Conservation (phyloP, 1,140 invertebrate species). For the Nixonia krombeini region DNA sequence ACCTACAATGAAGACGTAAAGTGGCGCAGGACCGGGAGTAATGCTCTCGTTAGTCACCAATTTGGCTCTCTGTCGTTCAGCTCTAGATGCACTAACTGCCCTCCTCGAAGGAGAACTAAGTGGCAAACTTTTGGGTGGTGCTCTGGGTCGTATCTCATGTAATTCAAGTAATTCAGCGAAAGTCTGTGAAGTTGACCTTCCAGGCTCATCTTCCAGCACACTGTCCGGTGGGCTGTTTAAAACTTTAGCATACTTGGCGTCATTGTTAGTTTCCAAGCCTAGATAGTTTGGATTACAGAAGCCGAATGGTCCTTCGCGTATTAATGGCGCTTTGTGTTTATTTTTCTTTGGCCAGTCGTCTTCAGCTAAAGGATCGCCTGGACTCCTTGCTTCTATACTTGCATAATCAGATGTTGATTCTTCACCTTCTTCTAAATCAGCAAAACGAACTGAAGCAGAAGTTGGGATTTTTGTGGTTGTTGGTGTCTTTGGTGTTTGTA, state of each 20-base stretch:
- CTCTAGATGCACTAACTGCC: constrained; percentile 68
- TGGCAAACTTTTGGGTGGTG: constrained; percentile 66
- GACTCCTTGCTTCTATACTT: constrained; percentile 78
- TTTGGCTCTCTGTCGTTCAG: constrained; percentile 67
- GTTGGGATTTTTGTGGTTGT: constrained; percentile 75
- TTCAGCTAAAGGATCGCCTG: constrained; percentile 69
- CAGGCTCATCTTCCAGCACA: constrained; percentile 70
- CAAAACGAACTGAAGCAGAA: constrained; percentile 78
- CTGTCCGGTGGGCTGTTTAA: constrained; percentile 73
- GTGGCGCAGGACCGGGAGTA: constrained; percentile 69
- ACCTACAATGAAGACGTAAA: constrained; percentile 77
- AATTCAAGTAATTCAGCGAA: constrained; percentile 67
- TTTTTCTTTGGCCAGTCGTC: constrained; percentile 70
- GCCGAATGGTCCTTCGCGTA: constrained; percentile 73
- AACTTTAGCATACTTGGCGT: constrained; percentile 68
- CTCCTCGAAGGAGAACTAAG: constrained; percentile 66
- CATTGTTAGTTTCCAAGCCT: constrained; percentile 73
- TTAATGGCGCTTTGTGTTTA: constrained; percentile 57
- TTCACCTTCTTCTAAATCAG: constrained; percentile 74
- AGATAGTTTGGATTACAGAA: constrained; percentile 84
- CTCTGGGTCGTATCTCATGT: constrained; percentile 63
- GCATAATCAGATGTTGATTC: constrained; percentile 85
- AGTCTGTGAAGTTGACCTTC: constrained; percentile 67
- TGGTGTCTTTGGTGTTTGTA: constrained; percentile 75
- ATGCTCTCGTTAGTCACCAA: constrained; percentile 58